Percentiles rank a stretch among this genome's conserved stretches.
These are phyloP conservation scores for Chelidonichthys spinosus DNA, from an alignment of 2,797 vertebrate species.

Conservation along the genomic window DNA sequence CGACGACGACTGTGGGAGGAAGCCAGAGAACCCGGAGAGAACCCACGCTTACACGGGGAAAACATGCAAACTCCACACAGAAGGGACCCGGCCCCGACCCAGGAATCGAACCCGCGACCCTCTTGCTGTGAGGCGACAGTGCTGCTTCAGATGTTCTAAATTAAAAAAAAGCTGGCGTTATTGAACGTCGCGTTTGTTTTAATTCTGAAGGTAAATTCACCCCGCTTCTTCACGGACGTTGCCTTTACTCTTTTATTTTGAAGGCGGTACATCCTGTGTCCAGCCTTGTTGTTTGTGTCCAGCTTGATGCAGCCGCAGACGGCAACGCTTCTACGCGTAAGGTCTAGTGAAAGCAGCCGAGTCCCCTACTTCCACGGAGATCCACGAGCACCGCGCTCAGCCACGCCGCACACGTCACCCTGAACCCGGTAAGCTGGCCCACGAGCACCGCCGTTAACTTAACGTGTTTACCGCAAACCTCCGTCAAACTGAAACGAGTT, in stretches of 20 bases:
- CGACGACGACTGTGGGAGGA: too few species aligned
- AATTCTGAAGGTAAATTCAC: conserved; percentile 51
- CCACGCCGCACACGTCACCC: conserved; percentile 35
- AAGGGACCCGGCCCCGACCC: too few species aligned
- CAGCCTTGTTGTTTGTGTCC: neutral
- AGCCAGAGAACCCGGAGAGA: too few species aligned
- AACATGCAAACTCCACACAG: too few species aligned
- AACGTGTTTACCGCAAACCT: neutral
- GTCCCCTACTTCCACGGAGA: conserved; percentile 13
- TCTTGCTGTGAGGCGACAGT: too few species aligned
- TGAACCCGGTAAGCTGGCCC: conserved; percentile 58
- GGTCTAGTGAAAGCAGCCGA: conserved; percentile 20
- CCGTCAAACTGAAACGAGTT: neutral
- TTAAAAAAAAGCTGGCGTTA: neutral
- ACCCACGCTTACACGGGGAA: too few species aligned
- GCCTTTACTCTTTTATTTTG: conserved; percentile 34
- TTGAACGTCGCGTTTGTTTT: conserved; percentile 1
- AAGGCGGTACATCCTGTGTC: neutral
- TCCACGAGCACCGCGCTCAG: conserved; percentile 19
- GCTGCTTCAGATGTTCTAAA: too few species aligned
- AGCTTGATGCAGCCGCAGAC: conserved; percentile 24
- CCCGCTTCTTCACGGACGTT: neutral
- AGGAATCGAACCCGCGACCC: too few species aligned
- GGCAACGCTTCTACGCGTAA: conserved; percentile 36
- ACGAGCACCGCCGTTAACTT: neutral